Base-by-base conservation (phyloP, 2,888 invertebrate species). In the Hoplodrina blanda region DNA sequence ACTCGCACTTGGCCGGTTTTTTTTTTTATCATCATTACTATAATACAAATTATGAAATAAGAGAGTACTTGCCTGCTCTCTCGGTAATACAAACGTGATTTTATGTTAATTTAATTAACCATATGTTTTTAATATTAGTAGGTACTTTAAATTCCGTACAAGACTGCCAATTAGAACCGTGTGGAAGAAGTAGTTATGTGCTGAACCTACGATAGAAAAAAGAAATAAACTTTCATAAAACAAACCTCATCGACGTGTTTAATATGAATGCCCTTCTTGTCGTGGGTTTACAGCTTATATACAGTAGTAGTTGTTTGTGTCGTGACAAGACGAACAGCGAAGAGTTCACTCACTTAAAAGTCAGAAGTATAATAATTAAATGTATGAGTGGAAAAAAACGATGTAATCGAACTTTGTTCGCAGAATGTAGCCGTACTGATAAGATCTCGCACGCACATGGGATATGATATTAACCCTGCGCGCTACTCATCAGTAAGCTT, bases 391-490 rank as follows among this genome's bases (percentile, higher is more conserved):
- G 78, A 76, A 82, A 83, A 78, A 71, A 76, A 65, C 75, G 41
- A 64, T 57, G 30, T 57, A 60, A 46, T 70, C 57, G 67, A 62
- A 60, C 71, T 19, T 68, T 53, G 33, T 63, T 65, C 65, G 56
- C 49, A 52, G 66, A 70, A 72, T 50, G 49, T 41, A 44, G 17
- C 30, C 44, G 19, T 20, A 44, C 37, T 20, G 72, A 76, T 72
- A 74, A 67, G 30, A 76, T 80, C 80, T 72, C 53, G 54, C 75
- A 69, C 76, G 71, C 80, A 77, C 66, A 65, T 62, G 33, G 57
- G 55, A 54, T 74, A 64, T 62, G 25, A 67, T 69, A 63, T 67
- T 60, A 63, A 81, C 46, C 44, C 41, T 33, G 41, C n/a, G 59
- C 25, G 25, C 19, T 52, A 20, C 41, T 57, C 33, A 53, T 57